Conservation (phyloP, 2,888 invertebrate species). For the Ganaspis brasiliensis region DNA sequence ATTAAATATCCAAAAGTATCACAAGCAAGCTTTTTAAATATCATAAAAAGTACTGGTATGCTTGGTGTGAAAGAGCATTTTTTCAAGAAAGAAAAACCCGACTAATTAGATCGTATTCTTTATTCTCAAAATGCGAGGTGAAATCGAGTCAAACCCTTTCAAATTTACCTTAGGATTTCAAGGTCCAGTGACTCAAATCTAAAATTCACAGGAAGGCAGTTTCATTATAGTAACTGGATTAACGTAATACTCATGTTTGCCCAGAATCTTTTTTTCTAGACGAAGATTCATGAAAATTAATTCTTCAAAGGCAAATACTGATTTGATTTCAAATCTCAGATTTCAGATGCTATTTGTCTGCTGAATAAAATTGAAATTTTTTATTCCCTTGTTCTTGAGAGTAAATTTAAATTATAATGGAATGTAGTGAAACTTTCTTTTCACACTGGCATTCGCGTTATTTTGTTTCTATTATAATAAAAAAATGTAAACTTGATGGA, state of each 20-base stretch:
- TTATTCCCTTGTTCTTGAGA: not conserved
- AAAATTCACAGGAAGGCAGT: not conserved
- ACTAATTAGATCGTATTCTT: not conserved
- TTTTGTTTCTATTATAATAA: too few relatives aligned
- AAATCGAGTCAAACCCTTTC: not conserved
- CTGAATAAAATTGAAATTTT: not conserved
- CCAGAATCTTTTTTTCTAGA: not conserved
- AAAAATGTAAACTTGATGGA: not conserved
- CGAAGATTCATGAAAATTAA: not conserved
- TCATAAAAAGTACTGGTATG: too few relatives aligned
- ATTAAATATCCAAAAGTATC: too few relatives aligned
- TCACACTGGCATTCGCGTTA: conserved; percentile 10
- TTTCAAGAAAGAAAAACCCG: not conserved
- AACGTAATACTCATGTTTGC: not conserved
- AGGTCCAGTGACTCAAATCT: conserved; percentile 24
- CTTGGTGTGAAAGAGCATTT: not conserved
- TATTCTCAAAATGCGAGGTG: not conserved
- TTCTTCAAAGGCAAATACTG: too few relatives aligned
- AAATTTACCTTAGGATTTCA: conserved; percentile 10
- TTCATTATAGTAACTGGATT: conserved; percentile 1
- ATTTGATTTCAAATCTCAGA: not conserved
- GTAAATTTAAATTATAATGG: not conserved
- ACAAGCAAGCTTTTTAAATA: too few relatives aligned
- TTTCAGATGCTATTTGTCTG: not conserved
- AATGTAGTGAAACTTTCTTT: not conserved